Percentiles rank a stretch among this genome's conserved stretches.
Evolutionary conservation across 2,797 vertebrate species (phyloP).

Genomic region (Dermochelys coriacea): DNA sequence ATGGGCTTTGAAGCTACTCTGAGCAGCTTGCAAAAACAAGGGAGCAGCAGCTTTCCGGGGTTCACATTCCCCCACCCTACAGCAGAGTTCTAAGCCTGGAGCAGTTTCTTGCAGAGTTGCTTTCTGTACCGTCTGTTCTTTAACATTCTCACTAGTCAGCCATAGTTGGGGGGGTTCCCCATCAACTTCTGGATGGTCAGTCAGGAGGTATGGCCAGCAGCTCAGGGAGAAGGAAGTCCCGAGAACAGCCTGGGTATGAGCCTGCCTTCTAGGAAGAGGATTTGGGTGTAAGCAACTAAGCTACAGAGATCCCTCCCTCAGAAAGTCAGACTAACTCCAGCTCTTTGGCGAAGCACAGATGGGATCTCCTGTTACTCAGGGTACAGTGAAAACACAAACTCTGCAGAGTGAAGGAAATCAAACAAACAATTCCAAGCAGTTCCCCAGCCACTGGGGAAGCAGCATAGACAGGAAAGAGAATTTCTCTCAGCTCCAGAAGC

Average conservation of each 20-base stretch:
- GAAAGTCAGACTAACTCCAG: background rate
- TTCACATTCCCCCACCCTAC: background rate
- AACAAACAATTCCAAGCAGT: background rate
- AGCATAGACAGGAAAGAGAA: background rate
- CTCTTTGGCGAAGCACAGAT: background rate
- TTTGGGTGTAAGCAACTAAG: background rate
- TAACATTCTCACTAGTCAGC: background rate
- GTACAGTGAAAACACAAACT: background rate
- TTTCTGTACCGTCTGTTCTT: background rate
- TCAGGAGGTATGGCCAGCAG: background rate
- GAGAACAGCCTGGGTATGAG: background rate
- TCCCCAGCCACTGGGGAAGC: background rate
- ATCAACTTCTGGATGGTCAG: background rate
- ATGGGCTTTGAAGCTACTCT: background rate
- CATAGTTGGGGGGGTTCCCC: background rate
- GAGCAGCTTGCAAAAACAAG: background rate
- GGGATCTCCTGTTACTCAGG: background rate
- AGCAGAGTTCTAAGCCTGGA: background rate
- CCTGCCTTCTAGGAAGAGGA: background rate
- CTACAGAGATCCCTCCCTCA: background rate
- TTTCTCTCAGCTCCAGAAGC: background rate
- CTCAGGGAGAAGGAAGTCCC: background rate
- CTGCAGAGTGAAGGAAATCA: background rate
- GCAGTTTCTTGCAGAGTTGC: background rate
- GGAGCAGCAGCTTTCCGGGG: background rate